phyloP scores from a whole-genome alignment of 1,140 invertebrate species.

The Nasonia vitripennis region DNA sequence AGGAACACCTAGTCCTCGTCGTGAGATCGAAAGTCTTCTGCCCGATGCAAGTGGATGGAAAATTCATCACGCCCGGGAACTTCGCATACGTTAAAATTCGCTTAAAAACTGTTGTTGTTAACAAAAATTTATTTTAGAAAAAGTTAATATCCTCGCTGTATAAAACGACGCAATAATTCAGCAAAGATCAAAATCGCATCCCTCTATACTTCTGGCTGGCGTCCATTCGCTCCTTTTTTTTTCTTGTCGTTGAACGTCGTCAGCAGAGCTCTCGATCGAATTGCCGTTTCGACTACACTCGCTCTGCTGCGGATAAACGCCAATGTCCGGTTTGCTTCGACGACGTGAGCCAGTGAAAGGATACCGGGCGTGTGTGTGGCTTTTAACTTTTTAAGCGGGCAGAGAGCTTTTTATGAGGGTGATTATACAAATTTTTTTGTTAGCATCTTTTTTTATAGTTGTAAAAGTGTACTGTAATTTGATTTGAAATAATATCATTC shows the following conservation, averaged over 20 bases:
- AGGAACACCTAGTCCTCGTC: neutral
- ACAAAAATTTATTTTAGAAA: no score
- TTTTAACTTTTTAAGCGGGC: neutral
- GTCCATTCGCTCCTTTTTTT: neutral
- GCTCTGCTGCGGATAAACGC: slow-evolving; percentile 3
- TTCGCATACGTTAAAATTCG: neutral
- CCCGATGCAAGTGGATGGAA: neutral
- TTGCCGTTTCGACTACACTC: slow-evolving; percentile 2
- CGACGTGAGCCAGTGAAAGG: neutral
- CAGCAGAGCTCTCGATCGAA: slow-evolving; percentile 26
- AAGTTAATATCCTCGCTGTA: neutral
- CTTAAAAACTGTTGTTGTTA: neutral
- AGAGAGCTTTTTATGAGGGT: no score
- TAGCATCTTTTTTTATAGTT: no score
- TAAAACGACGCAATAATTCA: slow-evolving; percentile 39
- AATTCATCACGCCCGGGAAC: neutral
- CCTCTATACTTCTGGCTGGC: neutral
- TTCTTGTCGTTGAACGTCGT: neutral
- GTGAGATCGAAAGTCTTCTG: neutral
- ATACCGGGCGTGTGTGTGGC: neutral
- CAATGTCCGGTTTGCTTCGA: neutral
- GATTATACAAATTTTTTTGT: no score
- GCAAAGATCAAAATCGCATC: slow-evolving; percentile 39
- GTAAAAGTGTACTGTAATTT: no score
- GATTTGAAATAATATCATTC: no score